Base-by-base conservation (phyloP, 2,113 vertebrate species). In the Vidua macroura region DNA sequence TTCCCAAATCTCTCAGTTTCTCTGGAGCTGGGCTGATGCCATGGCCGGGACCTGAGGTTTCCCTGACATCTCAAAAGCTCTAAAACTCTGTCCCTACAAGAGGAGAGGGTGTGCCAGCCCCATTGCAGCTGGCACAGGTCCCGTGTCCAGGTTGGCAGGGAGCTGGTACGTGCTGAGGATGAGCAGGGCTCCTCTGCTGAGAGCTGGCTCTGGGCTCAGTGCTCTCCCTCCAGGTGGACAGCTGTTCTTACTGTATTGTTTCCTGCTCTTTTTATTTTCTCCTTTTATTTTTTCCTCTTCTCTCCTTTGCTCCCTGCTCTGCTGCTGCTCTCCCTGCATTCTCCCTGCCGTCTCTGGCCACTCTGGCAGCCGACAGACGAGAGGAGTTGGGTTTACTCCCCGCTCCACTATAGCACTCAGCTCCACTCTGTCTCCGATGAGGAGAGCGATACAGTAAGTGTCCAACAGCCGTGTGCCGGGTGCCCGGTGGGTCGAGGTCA, bases 321-420 rank as follows among this genome's bases (percentile, higher is more conserved):
- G 93, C 96, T 91, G 95, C 97, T 96, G 92, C 97, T 98, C 98
- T 95, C 98, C 98, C 98, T 97, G 97, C 98, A 96, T 98, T 98
- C 90, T 97, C 98, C 97, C 98, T 97, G 96, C 98, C 98, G 98
- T 97, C 97, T 96, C 98, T 97, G 97, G 96, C 97, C 98, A 96
- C 97, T 97, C 96, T 97, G 93, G 87, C 99, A 99, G 98, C 99
- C 99, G 98, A 98, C 98, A 97, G 99, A 99, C 85, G 99, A 99
- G 98, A 98, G 98, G 98, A 99, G 98, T 98, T 99, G 99, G 99
- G 99, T 99, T 97, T 99, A 99, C 98, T 99, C 99, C 98, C 99
- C 99, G 74, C 99, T 99, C 97, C 99, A 99, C 98, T 99, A 99
- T 99, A 98, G 98, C 97, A 94, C 98, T 95, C 99, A 98, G 91